Percentiles rank a stretch among this genome's conserved stretches.
Evolutionary conservation across 2,797 vertebrate genomes (phyloP).

Genomic region (Ptychobarbus kaznakovi): DNA sequence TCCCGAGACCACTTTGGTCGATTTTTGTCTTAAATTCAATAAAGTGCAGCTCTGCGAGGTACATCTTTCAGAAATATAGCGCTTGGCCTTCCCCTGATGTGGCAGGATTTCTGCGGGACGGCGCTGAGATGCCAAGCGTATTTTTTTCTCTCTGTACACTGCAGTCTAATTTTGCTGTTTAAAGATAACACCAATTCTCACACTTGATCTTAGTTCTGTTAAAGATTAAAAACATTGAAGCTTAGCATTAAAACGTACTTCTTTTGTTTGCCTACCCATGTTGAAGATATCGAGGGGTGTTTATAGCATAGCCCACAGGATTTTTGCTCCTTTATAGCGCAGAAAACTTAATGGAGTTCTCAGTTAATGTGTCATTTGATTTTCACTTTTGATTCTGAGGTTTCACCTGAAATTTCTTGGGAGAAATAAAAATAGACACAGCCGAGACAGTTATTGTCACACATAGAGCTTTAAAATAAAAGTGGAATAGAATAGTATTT

Average conservation of each 20-base stretch:
- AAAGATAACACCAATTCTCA: background rate
- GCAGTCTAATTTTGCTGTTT: background rate
- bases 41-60: slow-evolving; percentile 38
- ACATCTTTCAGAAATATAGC: slow-evolving; percentile 36
- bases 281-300: background rate
- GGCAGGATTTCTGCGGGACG: slow-evolving; percentile 31
- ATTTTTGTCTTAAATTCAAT: slow-evolving; percentile 49
- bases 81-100: slow-evolving; percentile 41
- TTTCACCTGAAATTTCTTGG: background rate
- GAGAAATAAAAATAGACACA: background rate
- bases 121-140: background rate
- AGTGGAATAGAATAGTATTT: background rate
- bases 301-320: background rate
- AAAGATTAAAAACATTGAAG: background rate
- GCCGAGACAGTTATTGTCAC: background rate
- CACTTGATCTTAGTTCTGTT: background rate
- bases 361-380: background rate
- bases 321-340: background rate
- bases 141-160: background rate
- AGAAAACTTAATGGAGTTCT: background rate
- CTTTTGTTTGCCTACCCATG: background rate
- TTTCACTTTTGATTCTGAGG: background rate
- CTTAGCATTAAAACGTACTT: background rate
- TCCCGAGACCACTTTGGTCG: slow-evolving; percentile 32
- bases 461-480: background rate